These are phyloP conservation scores for Aphelenchoides fujianensis DNA, from an alignment of 1,140 invertebrate species.

Conservation along the genomic window DNA sequence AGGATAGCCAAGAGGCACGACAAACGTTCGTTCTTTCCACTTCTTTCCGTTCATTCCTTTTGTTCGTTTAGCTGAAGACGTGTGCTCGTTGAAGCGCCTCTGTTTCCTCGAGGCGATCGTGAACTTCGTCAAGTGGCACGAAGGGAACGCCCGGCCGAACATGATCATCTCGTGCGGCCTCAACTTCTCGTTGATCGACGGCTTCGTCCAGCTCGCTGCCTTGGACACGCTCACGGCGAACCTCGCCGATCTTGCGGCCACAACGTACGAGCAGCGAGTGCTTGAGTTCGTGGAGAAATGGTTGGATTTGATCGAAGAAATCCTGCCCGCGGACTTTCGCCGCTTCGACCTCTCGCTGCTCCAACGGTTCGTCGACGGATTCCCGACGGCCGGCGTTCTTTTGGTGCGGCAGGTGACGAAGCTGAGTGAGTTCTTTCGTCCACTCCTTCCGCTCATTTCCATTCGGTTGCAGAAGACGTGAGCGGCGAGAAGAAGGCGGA, in stretches of 20 bases:
- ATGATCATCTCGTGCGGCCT: not conserved
- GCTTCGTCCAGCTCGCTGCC: not conserved
- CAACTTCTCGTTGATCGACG: not conserved
- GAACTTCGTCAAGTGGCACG: too few relatives aligned
- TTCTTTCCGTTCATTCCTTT: too few relatives aligned
- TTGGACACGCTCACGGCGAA: not conserved
- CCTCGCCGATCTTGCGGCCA: not conserved
- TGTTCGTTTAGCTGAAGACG: not conserved
- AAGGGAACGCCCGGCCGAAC: not conserved
- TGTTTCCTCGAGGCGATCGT: not conserved
- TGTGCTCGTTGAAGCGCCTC: not conserved
- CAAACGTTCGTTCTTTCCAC: too few relatives aligned
- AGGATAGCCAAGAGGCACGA: not conserved
- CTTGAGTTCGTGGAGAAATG: not conserved
- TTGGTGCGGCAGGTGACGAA: not conserved
- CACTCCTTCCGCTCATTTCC: not conserved
- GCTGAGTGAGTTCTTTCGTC: too few relatives aligned
- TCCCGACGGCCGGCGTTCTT: not conserved
- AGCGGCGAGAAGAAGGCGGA: not conserved
- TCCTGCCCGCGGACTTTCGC: not conserved
- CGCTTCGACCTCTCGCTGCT: not conserved
- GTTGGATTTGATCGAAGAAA: not conserved
- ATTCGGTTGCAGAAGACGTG: not conserved
- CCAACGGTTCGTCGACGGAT: not conserved
- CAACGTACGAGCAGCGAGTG: not conserved